phyloP scores from a whole-genome alignment of 64 coral and sea anemone genomes.

The Trachythela sp. region DNA sequence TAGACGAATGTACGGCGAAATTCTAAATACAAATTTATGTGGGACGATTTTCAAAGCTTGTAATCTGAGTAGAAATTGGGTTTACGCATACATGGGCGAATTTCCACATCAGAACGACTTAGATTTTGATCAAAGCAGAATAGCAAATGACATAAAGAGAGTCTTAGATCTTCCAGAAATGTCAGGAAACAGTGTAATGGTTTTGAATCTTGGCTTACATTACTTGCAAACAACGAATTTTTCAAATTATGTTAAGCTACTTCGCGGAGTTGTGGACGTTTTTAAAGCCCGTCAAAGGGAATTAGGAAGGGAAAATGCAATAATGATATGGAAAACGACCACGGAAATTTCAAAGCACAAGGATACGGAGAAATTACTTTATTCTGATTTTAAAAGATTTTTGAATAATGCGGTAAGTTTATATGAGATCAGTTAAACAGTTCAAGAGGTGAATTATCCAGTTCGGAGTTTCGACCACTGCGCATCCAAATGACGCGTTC shows the following conservation, averaged over 20 bases:
- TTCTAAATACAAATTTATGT: slow-evolving; percentile 51
- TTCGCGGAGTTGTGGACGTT: slow-evolving; percentile 49
- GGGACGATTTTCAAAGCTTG: slow-evolving; percentile 66
- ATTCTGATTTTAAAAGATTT: slow-evolving; percentile 63
- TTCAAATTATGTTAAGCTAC: slow-evolving; percentile 46
- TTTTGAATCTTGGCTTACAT: slow-evolving; percentile 82
- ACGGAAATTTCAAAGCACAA: slow-evolving; percentile 84
- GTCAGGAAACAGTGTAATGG: slow-evolving; percentile 68
- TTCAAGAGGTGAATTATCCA: no score
- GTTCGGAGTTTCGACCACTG: no score
- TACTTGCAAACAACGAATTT: slow-evolving; percentile 57
- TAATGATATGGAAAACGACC: slow-evolving; percentile 80
- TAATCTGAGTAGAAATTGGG: slow-evolving; percentile 69
- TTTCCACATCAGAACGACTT: slow-evolving; percentile 47
- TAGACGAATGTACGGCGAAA: slow-evolving; percentile 46
- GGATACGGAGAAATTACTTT: slow-evolving; percentile 48
- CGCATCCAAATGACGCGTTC: no score
- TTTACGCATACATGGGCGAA: slow-evolving; percentile 49
- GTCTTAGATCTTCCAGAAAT: slow-evolving; percentile 47
- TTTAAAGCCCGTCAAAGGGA: slow-evolving; percentile 32
- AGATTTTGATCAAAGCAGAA: slow-evolving; percentile 63
- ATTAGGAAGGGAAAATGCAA: slow-evolving; percentile 32
- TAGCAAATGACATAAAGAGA: slow-evolving; percentile 45
- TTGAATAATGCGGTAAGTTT: slow-evolving; percentile 71
- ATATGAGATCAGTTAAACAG: no score